Evolutionary conservation across 2,888 invertebrate species (phyloP).

Genomic region (Philereme transversata): DNA sequence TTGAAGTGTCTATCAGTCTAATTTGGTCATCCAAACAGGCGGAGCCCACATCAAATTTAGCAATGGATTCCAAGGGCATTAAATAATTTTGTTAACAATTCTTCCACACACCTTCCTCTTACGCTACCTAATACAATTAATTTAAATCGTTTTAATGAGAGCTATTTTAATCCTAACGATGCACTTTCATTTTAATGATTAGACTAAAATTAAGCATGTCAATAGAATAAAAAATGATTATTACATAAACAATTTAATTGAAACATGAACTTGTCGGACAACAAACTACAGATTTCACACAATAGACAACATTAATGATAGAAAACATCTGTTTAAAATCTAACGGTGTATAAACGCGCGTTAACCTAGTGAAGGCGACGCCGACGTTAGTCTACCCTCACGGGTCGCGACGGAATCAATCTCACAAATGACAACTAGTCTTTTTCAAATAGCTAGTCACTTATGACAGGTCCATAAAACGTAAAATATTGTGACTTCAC

Average conservation of each 20-base stretch:
- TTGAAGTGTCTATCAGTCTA: slow-evolving; percentile 66
- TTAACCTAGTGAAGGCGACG: slow-evolving; percentile 45
- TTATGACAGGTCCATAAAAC: no score
- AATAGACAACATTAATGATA: slow-evolving; percentile 69
- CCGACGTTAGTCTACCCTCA: slow-evolving; percentile 43
- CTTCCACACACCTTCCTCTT: slow-evolving; percentile 56
- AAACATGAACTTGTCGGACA: slow-evolving; percentile 80
- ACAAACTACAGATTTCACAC: slow-evolving; percentile 79
- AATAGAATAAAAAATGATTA: slow-evolving; percentile 80
- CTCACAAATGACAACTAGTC: slow-evolving; percentile 74
- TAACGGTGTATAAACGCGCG: slow-evolving; percentile 42
- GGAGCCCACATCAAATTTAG: slow-evolving; percentile 61
- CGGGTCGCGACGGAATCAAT: slow-evolving; percentile 48
- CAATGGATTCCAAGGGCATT: slow-evolving; percentile 59
- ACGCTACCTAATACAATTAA: slow-evolving; percentile 69
- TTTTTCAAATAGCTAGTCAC: no score
- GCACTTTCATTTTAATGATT: slow-evolving; percentile 76
- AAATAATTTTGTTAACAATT: slow-evolving; percentile 55
- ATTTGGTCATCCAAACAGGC: slow-evolving; percentile 69
- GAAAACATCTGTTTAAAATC: slow-evolving; percentile 54
- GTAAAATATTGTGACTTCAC: no score
- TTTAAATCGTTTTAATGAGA: slow-evolving; percentile 68
- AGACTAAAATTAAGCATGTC: slow-evolving; percentile 80
- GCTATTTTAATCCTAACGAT: slow-evolving; percentile 73
- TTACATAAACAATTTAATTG: slow-evolving; percentile 82